Evolutionary conservation across 2,888 invertebrate genomes (phyloP).

Genomic region (Leucophora obtusa): DNA sequence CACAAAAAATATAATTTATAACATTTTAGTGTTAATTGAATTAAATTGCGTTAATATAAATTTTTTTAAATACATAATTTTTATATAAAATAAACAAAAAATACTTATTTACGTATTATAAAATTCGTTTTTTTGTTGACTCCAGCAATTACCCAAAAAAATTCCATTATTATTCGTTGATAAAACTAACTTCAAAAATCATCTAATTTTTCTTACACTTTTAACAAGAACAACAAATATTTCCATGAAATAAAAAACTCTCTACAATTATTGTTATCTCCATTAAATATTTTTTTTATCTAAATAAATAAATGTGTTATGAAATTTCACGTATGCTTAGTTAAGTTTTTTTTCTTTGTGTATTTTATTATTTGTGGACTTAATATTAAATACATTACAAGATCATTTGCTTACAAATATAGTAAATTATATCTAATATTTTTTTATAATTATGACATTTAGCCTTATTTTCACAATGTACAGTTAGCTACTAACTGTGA

Average conservation of each 20-base stretch:
- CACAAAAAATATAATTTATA: background rate
- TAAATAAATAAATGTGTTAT: background rate
- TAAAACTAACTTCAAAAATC: background rate
- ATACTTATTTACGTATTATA: too few relatives aligned
- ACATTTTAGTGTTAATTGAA: background rate
- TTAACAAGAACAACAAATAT: background rate
- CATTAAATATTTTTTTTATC: background rate
- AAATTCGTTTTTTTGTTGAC: too few relatives aligned
- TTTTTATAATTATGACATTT: slow-evolving; percentile 44
- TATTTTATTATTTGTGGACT: background rate
- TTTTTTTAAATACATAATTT: too few relatives aligned
- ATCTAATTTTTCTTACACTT: background rate
- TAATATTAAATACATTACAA: slow-evolving; percentile 4
- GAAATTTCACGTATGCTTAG: background rate
- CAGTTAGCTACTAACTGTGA: too few relatives aligned
- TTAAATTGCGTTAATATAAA: background rate
- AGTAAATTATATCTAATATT: slow-evolving; percentile 39
- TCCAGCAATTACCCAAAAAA: too few relatives aligned
- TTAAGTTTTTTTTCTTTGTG: background rate
- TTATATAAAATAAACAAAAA: too few relatives aligned
- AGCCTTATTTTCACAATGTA: background rate
- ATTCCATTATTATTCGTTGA: too few relatives aligned
- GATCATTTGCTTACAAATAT: slow-evolving; percentile 37
- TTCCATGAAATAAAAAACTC: background rate
- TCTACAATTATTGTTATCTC: background rate